These are phyloP conservation scores for Pheosia gnoma DNA, from an alignment of 2,888 invertebrate species.

Conservation along the genomic window DNA sequence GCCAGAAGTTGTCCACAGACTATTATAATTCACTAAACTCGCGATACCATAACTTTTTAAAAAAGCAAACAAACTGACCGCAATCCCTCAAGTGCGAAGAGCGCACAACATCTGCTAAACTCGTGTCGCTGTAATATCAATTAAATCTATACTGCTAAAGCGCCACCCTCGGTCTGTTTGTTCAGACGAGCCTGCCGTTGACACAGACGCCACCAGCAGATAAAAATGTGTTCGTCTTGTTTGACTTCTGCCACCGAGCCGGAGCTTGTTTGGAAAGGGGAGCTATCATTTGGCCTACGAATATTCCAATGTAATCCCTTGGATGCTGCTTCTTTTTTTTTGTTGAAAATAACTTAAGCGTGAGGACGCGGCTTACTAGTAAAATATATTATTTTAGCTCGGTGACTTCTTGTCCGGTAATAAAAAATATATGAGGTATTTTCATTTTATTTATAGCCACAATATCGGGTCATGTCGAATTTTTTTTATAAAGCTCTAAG, in stretches of 20 bases:
- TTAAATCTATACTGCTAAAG: conserved; percentile 61
- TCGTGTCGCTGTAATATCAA: conserved; percentile 63
- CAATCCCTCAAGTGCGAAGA: conserved; percentile 45
- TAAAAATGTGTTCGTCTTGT: conserved; percentile 78
- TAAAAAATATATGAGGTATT: neutral
- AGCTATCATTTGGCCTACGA: conserved; percentile 40
- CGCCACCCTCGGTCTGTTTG: conserved; percentile 73
- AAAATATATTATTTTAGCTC: neutral
- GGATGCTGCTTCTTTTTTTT: conserved; percentile 9
- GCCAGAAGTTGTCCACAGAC: too few species aligned
- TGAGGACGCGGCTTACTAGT: neutral
- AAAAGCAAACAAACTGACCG: conserved; percentile 14
- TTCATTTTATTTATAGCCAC: neutral
- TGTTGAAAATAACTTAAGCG: neutral
- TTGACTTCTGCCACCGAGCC: conserved; percentile 68
- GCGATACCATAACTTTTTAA: neutral
- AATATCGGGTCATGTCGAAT: neutral
- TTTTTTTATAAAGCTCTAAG: neutral
- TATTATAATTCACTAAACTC: too few species aligned
- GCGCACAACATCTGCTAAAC: conserved; percentile 54
- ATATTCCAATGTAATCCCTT: conserved; percentile 40
- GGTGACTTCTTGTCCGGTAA: too few species aligned
- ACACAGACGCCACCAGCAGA: conserved; percentile 68
- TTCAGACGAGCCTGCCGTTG: conserved; percentile 61
- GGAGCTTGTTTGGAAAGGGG: conserved; percentile 53